phyloP scores from a whole-genome alignment of 2,888 invertebrate genomes.

The Luperina nickerlii region DNA sequence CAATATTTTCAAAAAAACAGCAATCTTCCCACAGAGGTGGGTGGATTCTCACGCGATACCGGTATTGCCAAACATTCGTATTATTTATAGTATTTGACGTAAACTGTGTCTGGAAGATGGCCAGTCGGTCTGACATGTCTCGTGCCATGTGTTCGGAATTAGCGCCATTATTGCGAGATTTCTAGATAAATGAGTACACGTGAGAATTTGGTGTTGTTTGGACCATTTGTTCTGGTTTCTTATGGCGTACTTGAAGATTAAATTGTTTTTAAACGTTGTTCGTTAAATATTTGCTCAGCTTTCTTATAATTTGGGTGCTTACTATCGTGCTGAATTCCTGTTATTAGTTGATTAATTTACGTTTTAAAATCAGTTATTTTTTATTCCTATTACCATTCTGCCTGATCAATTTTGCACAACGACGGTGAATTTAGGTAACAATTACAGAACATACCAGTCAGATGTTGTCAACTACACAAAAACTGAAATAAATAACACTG shows the following conservation, averaged over 20 bases:
- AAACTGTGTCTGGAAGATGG: slow-evolving; percentile 75
- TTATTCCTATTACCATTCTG: not conserved
- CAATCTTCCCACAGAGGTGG: slow-evolving; percentile 27
- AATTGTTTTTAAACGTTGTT: slow-evolving; percentile 2
- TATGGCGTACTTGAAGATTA: slow-evolving; percentile 6
- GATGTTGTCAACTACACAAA: not conserved
- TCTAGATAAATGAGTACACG: slow-evolving; percentile 25
- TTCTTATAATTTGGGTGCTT: not conserved
- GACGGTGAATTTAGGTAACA: not conserved
- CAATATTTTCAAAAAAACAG: slow-evolving; percentile 21
- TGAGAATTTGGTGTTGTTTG: slow-evolving; percentile 27
- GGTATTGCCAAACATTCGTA: slow-evolving; percentile 79
- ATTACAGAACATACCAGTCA: not conserved
- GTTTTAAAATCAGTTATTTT: not conserved
- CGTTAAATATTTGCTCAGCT: not conserved
- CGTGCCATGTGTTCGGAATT: slow-evolving; percentile 51
- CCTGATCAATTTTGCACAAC: not conserved
- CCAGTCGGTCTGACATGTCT: slow-evolving; percentile 71
- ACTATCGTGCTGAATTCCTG: not conserved
- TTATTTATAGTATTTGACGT: slow-evolving; percentile 82
- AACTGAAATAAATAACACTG: slow-evolving; percentile 20
- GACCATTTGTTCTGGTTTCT: not conserved
- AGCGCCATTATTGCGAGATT: slow-evolving; percentile 44
- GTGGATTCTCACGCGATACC: slow-evolving; percentile 37
- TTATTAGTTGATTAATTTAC: not conserved